These are phyloP conservation scores for Eumerus sabulonum DNA, from an alignment of 2,888 invertebrate species.

Conservation along the genomic window DNA sequence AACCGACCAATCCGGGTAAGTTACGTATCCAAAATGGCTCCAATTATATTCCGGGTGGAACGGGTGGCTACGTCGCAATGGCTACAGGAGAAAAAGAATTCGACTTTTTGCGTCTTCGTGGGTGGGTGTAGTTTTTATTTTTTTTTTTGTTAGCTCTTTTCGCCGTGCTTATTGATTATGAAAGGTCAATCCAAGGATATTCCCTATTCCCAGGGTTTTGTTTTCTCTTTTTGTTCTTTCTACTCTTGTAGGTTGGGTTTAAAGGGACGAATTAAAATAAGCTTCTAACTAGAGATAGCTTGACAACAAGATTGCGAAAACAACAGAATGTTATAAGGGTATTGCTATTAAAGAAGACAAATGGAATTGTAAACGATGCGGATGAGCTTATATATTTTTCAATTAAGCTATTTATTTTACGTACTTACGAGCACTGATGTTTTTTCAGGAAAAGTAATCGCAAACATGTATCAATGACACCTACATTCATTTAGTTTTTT, in stretches of 20 bases:
- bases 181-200: conserved; percentile 59
- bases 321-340: too few relatives aligned
- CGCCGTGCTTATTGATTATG: conserved; percentile 42
- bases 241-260: not conserved
- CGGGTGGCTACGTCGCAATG: conserved; percentile 34
- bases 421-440: too few relatives aligned
- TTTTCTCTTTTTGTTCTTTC: not conserved
- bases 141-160: not conserved
- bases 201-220: conserved; percentile 24
- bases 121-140: conserved; percentile 25
- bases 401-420: too few relatives aligned
- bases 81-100: conserved; percentile 13
- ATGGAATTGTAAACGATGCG: too few relatives aligned
- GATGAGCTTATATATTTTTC: too few relatives aligned
- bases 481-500: too few relatives aligned
- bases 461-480: too few relatives aligned
- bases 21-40: conserved; percentile 68
- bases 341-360: too few relatives aligned
- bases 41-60: conserved; percentile 53
- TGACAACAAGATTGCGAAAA: too few relatives aligned
- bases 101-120: conserved; percentile 10
- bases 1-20: conserved; percentile 66
- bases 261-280: not conserved
- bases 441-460: too few relatives aligned
- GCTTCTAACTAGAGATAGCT: too few relatives aligned